Evolutionary conservation across 2,888 invertebrate genomes (phyloP).

Genomic region (Cistogaster globosa): DNA sequence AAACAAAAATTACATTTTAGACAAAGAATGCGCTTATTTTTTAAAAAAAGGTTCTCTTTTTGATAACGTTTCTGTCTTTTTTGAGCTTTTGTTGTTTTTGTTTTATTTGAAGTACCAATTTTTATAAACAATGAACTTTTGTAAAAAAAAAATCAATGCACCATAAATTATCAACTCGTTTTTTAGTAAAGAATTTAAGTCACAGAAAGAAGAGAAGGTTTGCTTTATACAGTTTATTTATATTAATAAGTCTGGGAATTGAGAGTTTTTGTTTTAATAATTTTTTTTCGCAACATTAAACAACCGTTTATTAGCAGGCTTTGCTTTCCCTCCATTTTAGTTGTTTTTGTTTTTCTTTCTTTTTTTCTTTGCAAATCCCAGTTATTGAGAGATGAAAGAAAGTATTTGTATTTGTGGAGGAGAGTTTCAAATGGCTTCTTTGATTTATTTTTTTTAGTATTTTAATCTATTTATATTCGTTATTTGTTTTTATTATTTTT

Average conservation of each 20-base stretch:
- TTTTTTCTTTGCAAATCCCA: background rate
- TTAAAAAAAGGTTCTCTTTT: conserved; percentile 4
- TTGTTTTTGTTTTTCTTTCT: background rate
- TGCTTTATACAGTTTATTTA: background rate
- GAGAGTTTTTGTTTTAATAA: background rate
- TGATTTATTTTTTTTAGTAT: background rate
- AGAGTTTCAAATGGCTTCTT: background rate
- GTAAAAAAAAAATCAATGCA: conserved; percentile 20
- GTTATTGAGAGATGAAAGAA: background rate
- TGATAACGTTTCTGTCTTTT: conserved; percentile 52
- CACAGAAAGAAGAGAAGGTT: background rate
- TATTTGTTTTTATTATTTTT: too few relatives aligned
- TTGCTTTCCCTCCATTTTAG: background rate
- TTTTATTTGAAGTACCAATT: conserved; percentile 49
- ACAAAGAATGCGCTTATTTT: conserved; percentile 52
- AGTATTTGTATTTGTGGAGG: background rate
- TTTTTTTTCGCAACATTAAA: background rate
- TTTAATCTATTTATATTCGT: too few relatives aligned
- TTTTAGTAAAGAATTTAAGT: background rate
- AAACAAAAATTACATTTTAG: conserved; percentile 1
- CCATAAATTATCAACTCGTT: conserved; percentile 14
- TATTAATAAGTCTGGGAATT: background rate
- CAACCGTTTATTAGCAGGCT: background rate
- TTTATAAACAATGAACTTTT: conserved; percentile 7
- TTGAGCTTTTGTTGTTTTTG: conserved; percentile 48